Conservation (phyloP, 2,113 vertebrate genomes). For the Cavia porcellus region DNA sequence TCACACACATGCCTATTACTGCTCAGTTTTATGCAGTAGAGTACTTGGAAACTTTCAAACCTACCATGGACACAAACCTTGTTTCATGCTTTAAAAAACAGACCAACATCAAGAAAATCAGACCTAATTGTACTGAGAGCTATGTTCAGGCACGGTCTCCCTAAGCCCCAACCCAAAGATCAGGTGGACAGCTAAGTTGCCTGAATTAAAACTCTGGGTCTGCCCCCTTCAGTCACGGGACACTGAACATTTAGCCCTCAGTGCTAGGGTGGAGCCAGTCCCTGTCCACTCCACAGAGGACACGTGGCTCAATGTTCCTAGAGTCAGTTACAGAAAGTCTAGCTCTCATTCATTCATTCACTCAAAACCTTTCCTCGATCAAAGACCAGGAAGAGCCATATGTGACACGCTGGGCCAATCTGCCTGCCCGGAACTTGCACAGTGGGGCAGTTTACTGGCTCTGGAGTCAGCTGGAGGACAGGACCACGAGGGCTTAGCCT, state of each 20-base stretch:
- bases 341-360: not conserved
- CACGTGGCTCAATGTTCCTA: not conserved
- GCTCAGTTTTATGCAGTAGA: not conserved
- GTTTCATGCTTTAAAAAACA: constrained; percentile 8
- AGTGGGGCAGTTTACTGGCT: not conserved
- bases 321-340: constrained; percentile 1
- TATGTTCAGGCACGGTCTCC: not conserved
- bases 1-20: not conserved
- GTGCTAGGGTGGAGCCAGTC: not conserved
- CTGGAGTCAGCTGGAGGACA: not conserved
- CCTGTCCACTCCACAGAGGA: not conserved
- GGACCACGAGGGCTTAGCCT: not conserved
- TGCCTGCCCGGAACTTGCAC: not conserved
- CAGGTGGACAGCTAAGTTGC: not conserved
- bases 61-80: not conserved
- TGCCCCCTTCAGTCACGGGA: not conserved
- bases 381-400: not conserved
- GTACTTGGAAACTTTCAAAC: not conserved
- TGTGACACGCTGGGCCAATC: not conserved
- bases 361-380: constrained; percentile 6
- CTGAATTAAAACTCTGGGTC: constrained; percentile 50
- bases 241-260: constrained; percentile 2
- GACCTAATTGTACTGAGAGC: not conserved
- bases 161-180: not conserved
- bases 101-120: not conserved